Evolutionary conservation across 2,797 vertebrate species (phyloP).

Genomic region (Lacerta bilineata): DNA sequence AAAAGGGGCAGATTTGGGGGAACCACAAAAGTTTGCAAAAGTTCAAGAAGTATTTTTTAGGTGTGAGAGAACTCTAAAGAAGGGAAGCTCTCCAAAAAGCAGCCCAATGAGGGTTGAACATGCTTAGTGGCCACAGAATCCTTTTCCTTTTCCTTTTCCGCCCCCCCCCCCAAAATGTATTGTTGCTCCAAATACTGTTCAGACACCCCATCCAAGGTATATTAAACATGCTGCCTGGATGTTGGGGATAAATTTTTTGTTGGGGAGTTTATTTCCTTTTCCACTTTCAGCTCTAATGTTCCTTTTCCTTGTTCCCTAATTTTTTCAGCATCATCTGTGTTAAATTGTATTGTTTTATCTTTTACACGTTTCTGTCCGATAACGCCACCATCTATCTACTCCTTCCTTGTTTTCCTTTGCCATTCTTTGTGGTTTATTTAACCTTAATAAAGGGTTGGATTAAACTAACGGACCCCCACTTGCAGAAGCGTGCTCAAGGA

Average conservation of each 20-base stretch:
- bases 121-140: too few species aligned
- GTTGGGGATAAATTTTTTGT: background rate
- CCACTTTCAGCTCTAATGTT: background rate
- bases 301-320: background rate
- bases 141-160: too few species aligned
- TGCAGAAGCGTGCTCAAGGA: too few species aligned
- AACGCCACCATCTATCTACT: background rate
- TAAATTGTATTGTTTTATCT: background rate
- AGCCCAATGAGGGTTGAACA: too few species aligned
- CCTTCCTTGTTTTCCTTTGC: background rate
- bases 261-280: background rate
- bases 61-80: too few species aligned
- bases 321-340: background rate
- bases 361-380: background rate
- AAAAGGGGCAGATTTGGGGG: too few species aligned
- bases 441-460: too few species aligned
- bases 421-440: too few species aligned
- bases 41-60: too few species aligned
- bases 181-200: background rate
- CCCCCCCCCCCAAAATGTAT: background rate
- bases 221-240: background rate
- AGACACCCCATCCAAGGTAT: background rate
- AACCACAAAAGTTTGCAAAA: too few species aligned
- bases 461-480: too few species aligned
- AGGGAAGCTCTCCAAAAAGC: too few species aligned